Conservation (phyloP, 2,797 vertebrate species). For the Myotis findleyi region DNA sequence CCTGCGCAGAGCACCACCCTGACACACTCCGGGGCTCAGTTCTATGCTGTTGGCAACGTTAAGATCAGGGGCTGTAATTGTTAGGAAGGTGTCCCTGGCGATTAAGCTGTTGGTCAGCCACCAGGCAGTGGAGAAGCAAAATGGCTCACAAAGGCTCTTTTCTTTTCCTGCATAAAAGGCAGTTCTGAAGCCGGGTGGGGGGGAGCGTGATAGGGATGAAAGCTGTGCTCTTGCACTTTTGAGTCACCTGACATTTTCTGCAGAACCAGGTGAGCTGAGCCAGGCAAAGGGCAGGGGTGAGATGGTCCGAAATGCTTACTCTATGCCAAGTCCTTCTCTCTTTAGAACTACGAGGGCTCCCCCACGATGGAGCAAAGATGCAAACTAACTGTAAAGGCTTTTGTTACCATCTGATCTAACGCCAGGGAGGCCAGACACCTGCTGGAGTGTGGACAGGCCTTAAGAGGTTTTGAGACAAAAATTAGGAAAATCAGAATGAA, state of each 20-base stretch:
- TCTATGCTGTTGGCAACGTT: neutral
- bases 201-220: neutral
- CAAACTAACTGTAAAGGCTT: neutral
- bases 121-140: neutral
- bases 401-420: neutral
- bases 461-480: slow-evolving; percentile 51
- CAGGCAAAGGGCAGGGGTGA: neutral
- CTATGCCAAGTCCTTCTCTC: neutral
- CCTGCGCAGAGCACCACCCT: rapidly evolving
- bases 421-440: neutral
- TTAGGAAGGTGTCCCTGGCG: neutral
- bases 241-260: neutral
- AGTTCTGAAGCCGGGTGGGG: neutral
- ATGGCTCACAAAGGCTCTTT: neutral
- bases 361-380: neutral
- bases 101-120: slow-evolving; percentile 6
- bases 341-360: neutral
- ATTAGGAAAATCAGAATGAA: slow-evolving; percentile 48
- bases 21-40: neutral
- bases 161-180: neutral
- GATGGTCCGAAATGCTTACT: neutral
- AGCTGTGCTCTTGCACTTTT: neutral
- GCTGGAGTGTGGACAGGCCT: neutral
- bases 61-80: neutral
- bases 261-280: neutral